Evolutionary conservation across 1,140 invertebrate genomes (phyloP), one percentile per base, ranked within the genome.

Genomic region (Druon quercuslanigerum): DNA sequence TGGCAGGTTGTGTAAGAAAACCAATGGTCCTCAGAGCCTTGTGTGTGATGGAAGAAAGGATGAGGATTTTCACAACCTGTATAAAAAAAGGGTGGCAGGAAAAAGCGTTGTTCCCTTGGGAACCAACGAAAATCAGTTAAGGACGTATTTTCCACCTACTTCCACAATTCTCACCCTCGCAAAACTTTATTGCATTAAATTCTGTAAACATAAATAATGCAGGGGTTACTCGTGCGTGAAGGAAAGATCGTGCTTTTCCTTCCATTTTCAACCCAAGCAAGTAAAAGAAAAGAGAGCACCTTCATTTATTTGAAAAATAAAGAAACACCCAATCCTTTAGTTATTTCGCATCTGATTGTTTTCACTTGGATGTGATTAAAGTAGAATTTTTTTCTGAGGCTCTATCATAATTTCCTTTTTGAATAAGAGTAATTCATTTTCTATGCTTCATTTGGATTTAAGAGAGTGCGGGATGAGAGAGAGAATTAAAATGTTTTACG

Each of bases 41-140:
- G 60, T 66, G 25, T 16, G 14, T 40, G 33, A 74, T 25, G 71
- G 17, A 51, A 74, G 60, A 51, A 51, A 72, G 75, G 40, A 77
- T 57, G 51, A 73, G 71, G 71, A 77, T 51, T 50, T 66, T 57
- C 51, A 52, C 50, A 19, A 51, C 0, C 19, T 80, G 76, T 76
- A 79, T 51, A 60, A 51, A 71, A 83, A 80, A 72, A 76, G 79
- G 20, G 60, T 66, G 60, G 33, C 25, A 73, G 72, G 79, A 50
- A 82, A 76, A 72, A 84, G 73, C 72, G 72, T 57, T 76, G 74
- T 56, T 77, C 77, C 71, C 77, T 74, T 25, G 60, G 83, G 81
- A 80, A 79, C 46, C 54, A 56, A 74, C 76, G 79, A 71, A 82
- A 84, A 81, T 82, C 80, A 79, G 79, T 82, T 84, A 82, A 81